Base-by-base conservation (phyloP, 2,888 invertebrate species). In the Rhagonycha fulva region DNA sequence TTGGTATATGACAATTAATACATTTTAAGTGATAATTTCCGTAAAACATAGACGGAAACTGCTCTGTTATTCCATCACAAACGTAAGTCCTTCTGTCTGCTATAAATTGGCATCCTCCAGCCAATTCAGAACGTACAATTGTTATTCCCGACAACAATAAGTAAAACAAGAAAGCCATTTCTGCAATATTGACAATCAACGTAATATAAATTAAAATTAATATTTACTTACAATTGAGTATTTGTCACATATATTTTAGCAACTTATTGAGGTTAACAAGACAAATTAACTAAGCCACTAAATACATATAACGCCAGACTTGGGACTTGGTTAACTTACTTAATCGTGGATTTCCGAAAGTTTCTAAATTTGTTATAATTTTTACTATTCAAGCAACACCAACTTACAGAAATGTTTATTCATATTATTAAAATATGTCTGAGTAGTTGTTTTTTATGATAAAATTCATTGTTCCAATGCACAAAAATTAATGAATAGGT, bases 21-120 rank as follows among this genome's bases (percentile, higher is more conserved):
- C 87, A 87, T 76, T 82, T 79, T 60, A 87, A 76, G 62, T 82
- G 78, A 70, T 84, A 85, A 70, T 83, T 83, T 24, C 85, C 85
- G 74, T 86, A 86, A 73, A 78, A 84, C 62, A 82, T 76, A 26
- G 81, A 79, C 3, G 87, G 87, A 76, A 87, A 87, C 24, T 74
- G 74, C 10, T 81, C 78, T 11, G 75, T 78, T 26, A 86, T 82
- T 62, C 83, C 80, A 14, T 80, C 82, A 74, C 86, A 86, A 14
- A 80, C 75, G 75, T 85, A 85, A 1, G 81, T 80, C 7, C 79
- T 72, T 12, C 82, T 78, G 9, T 82, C 79, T 32, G 80, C 78
- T 24, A 80, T 71, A 69, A 81, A 86, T 14, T 84, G 81, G 79
- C 86, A 86, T 9, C 79, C 79, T 32, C 62, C 62, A 14, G 62